Conservation (phyloP, 1,140 invertebrate species). For the Caerostris darwini region DNA sequence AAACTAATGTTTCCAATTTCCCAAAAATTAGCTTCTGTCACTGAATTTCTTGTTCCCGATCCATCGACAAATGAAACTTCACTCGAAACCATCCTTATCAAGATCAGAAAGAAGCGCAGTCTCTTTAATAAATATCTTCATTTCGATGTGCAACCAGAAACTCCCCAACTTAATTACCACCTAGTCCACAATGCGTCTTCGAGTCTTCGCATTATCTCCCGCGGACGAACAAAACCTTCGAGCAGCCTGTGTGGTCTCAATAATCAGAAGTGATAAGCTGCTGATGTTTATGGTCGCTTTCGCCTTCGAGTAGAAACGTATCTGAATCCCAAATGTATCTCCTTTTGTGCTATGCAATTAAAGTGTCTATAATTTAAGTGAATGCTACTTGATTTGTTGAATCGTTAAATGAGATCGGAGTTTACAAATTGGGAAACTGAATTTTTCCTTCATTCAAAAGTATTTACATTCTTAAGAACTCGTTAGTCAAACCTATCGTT, state of each 20-base stretch:
- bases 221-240: not conserved
- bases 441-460: too few species aligned
- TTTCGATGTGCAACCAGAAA: not conserved
- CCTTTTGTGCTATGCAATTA: not conserved
- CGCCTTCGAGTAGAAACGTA: not conserved
- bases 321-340: not conserved
- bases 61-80: not conserved
- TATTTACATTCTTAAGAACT: too few species aligned
- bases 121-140: not conserved
- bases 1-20: not conserved
- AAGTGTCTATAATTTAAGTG: not conserved
- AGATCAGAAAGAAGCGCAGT: not conserved
- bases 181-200: not conserved
- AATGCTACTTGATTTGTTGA: not conserved
- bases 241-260: constrained; percentile 14
- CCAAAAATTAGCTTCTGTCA: not conserved
- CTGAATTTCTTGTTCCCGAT: not conserved
- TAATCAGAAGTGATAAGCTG: not conserved
- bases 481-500: too few species aligned
- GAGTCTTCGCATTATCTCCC: not conserved
- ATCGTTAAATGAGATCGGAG: not conserved
- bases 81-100: not conserved
- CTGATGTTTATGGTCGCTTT: not conserved
- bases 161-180: not conserved
- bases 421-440: not conserved